Percentiles rank a stretch among this genome's conserved stretches.
Evolutionary conservation across 35 echinoderm and acorn worm species (phyloP).

Genomic region (Apostichopus parvimensis): DNA sequence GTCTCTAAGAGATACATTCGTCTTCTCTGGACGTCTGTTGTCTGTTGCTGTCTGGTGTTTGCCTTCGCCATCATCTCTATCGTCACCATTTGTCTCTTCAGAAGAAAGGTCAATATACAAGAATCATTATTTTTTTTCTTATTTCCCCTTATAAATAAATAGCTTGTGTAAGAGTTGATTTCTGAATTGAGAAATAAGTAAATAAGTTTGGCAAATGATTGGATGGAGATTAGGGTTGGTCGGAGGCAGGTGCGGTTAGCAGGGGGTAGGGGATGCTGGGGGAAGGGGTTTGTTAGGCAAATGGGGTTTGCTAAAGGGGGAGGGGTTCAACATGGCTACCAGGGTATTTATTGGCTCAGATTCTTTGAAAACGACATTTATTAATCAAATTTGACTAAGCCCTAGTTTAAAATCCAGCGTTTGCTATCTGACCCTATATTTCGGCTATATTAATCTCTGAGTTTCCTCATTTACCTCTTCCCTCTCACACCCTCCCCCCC

Average conservation of each 20-base stretch:
- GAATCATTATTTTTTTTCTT: neutral
- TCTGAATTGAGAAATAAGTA: neutral
- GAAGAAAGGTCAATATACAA: slow-evolving; percentile 22
- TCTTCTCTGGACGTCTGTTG: slow-evolving; percentile 55
- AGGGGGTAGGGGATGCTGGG: neutral
- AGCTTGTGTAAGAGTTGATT: neutral
- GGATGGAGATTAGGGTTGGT: neutral
- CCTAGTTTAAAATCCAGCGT: too few relatives aligned
- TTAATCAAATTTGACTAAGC: too few relatives aligned
- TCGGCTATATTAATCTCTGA: too few relatives aligned
- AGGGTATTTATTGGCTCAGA: too few relatives aligned
- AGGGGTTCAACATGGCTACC: too few relatives aligned
- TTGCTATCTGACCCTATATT: too few relatives aligned
- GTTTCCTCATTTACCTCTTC: too few relatives aligned
- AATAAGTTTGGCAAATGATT: neutral
- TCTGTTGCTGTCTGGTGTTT: slow-evolving; percentile 10
- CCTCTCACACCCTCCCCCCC: too few relatives aligned
- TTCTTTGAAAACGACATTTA: too few relatives aligned
- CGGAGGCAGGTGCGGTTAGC: too few relatives aligned
- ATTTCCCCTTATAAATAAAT: neutral
- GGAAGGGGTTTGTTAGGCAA: neutral
- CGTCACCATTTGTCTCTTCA: slow-evolving; percentile 46
- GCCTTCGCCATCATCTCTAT: slow-evolving; percentile 13
- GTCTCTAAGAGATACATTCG: slow-evolving; percentile 19
- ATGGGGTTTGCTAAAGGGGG: too few relatives aligned